Conservation (phyloP, 2,888 invertebrate genomes). For the Cephus rjabovi region DNA sequence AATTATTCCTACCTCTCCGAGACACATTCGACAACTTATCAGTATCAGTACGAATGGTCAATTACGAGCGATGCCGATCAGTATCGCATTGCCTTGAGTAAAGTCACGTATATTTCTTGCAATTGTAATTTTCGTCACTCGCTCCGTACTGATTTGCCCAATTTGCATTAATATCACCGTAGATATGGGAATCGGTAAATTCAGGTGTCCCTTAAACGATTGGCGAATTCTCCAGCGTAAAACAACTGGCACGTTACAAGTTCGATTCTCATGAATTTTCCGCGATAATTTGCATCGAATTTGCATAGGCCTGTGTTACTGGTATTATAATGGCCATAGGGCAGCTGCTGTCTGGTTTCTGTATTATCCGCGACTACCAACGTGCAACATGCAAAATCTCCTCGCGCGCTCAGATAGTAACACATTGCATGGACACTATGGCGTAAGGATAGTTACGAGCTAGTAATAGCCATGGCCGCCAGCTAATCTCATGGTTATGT, state of each 20-base stretch:
- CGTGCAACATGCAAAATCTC: not conserved
- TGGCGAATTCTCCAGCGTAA: conserved; percentile 1
- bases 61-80: not conserved
- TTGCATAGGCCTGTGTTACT: conserved; percentile 17
- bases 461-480: conserved; percentile 3
- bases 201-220: not conserved
- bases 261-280: conserved; percentile 26
- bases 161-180: not conserved
- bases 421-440: not conserved
- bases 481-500: conserved; percentile 26
- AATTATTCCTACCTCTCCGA: not conserved
- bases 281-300: conserved; percentile 24
- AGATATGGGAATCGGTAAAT: not conserved
- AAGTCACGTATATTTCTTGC: not conserved
- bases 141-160: not conserved
- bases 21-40: not conserved
- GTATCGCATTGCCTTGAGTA: no score
- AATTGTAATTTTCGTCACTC: not conserved
- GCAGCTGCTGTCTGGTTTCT: not conserved
- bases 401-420: not conserved
- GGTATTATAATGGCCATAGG: conserved; percentile 17
- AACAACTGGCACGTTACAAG: conserved; percentile 25
- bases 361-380: not conserved
- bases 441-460: not conserved
- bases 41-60: not conserved